Conservation (phyloP, 2,113 vertebrate species). For the Clarias gariepinus region DNA sequence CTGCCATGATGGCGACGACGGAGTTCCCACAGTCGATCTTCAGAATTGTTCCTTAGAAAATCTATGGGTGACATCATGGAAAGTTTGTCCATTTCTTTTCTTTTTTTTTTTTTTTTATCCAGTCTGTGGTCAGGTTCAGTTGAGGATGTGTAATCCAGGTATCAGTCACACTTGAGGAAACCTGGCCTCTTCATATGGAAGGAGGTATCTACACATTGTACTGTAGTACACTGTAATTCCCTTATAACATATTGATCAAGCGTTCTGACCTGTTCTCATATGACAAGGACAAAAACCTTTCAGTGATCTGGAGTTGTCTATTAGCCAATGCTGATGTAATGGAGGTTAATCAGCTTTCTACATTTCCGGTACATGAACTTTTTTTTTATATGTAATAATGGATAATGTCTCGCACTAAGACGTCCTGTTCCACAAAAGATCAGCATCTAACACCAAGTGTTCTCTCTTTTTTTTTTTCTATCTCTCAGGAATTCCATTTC, state of each 20-base stretch:
- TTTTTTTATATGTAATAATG: background rate
- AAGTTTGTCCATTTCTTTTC: no score
- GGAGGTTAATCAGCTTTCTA: no score
- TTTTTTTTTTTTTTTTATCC: no score
- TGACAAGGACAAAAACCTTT: background rate
- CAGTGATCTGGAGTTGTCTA: background rate
- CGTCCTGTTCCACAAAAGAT: background rate
- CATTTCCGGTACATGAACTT: background rate
- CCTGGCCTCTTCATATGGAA: background rate
- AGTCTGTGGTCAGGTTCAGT: background rate
- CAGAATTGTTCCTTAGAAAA: no score
- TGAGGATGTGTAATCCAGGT: background rate
- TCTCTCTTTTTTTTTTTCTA: background rate
- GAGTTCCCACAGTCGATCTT: no score
- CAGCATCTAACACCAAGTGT: background rate
- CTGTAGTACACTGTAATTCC: background rate
- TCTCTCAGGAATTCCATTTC: conserved; percentile 80
- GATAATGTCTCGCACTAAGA: background rate
- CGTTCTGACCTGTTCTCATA: background rate
- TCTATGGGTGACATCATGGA: no score
- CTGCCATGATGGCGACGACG: no score
- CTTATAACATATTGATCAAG: background rate
- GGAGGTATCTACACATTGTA: background rate
- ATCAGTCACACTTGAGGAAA: background rate
- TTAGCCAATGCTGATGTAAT: background rate